These are phyloP conservation scores for Siderastrea siderea DNA, from an alignment of 92 coral and sea anemone species.

Conservation along the genomic window DNA sequence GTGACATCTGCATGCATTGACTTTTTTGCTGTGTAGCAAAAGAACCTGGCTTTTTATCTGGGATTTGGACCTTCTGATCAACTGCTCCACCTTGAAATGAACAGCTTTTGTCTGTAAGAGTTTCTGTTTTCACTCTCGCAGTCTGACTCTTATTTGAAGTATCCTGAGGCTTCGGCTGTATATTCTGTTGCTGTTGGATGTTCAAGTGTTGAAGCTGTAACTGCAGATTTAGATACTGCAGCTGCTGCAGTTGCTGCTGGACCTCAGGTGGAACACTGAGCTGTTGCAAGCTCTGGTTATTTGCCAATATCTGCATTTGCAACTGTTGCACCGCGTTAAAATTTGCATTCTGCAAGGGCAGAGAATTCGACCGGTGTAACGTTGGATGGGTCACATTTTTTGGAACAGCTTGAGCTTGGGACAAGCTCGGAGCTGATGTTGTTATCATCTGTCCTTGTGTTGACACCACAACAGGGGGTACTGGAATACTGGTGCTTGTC, in stretches of 20 bases:
- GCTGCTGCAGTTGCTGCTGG: slow-evolving; percentile 94
- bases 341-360: slow-evolving; percentile 73
- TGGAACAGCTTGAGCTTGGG: slow-evolving; percentile 16
- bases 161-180: slow-evolving; percentile 67
- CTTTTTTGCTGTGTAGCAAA: neutral
- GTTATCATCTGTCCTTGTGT: slow-evolving; percentile 49
- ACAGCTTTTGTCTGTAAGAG: slow-evolving; percentile 13
- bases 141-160: slow-evolving; percentile 13
- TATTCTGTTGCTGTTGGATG: slow-evolving; percentile 80
- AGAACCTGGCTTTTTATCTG: slow-evolving; percentile 22
- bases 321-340: slow-evolving; percentile 73
- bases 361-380: slow-evolving; percentile 74
- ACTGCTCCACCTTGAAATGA: slow-evolving; percentile 17
- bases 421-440: slow-evolving; percentile 31
- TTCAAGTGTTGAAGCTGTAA: slow-evolving; percentile 89
- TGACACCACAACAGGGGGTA: slow-evolving; percentile 42
- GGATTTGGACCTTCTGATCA: slow-evolving; percentile 11
- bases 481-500: slow-evolving; percentile 14
- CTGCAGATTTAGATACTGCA: slow-evolving; percentile 95
- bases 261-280: slow-evolving; percentile 83
- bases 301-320: slow-evolving; percentile 83
- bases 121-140: slow-evolving; percentile 41
- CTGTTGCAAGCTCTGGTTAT: slow-evolving; percentile 82
- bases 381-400: slow-evolving; percentile 27
- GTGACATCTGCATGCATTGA: slow-evolving; percentile 17